Conservation (phyloP, 1,140 invertebrate species). For the Hesperophylax magnus region DNA sequence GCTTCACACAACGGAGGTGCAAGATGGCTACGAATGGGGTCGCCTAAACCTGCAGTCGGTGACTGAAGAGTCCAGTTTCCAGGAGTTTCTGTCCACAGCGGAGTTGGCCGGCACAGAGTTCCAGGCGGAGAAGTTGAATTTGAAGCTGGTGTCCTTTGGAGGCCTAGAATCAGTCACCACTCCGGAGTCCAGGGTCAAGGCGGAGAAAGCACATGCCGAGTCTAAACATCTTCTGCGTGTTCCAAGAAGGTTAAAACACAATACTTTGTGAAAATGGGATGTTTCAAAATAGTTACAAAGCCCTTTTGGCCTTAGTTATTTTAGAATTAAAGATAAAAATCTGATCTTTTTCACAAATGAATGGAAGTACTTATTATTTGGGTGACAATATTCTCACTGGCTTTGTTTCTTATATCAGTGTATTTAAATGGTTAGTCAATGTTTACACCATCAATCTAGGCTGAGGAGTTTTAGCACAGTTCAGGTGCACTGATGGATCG, state of each 20-base stretch:
- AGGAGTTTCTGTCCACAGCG: conserved; percentile 96
- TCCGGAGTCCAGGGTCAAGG: conserved; percentile 40
- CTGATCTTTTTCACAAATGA: too few species aligned
- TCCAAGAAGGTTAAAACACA: conserved; percentile 63
- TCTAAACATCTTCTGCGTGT: conserved; percentile 59
- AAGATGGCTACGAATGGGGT: conserved; percentile 93
- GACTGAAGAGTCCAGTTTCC: conserved; percentile 94
- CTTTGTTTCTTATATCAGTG: too few species aligned
- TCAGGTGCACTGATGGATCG: too few species aligned
- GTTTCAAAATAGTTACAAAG: too few species aligned
- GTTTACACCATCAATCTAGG: too few species aligned
- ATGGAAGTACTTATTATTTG: too few species aligned
- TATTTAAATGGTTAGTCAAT: too few species aligned
- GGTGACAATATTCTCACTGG: too few species aligned
- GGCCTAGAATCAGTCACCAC: conserved; percentile 38
- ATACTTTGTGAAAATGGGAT: too few species aligned
- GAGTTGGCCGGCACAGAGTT: conserved; percentile 95
- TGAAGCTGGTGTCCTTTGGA: conserved; percentile 65
- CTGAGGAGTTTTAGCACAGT: too few species aligned
- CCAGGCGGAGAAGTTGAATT: conserved; percentile 90
- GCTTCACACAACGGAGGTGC: conserved; percentile 89
- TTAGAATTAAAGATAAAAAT: too few species aligned
- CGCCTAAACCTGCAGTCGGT: conserved; percentile 92
- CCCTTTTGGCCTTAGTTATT: too few species aligned
- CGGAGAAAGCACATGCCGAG: conserved; percentile 40